A percentile compares a stretch with the other conserved stretches of the same genome.
phyloP scores from a whole-genome alignment of 2,888 invertebrate genomes.

The Petrophora chlorosata region DNA sequence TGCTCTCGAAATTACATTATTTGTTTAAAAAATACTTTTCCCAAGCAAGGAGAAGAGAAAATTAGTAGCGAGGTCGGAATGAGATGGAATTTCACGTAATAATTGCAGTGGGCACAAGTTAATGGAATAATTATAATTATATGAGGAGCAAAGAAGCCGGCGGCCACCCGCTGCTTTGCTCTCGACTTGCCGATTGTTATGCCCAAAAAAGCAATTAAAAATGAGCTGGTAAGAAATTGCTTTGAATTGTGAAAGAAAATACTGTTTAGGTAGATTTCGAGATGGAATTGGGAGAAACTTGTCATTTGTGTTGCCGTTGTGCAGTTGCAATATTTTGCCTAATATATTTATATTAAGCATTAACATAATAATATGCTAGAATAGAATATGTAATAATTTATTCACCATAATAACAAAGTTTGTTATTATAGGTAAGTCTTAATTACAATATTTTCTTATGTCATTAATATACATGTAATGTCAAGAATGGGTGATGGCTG shows the following conservation, averaged over 20 bases:
- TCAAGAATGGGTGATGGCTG: too few species aligned
- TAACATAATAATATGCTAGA: too few species aligned
- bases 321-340: too few species aligned
- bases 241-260: conserved; percentile 60
- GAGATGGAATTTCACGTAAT: conserved; percentile 68
- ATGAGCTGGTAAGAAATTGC: conserved; percentile 67
- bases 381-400: too few species aligned
- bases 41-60: conserved; percentile 26
- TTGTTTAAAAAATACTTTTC: conserved; percentile 24
- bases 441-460: too few species aligned
- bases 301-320: too few species aligned
- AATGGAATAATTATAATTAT: conserved; percentile 83
- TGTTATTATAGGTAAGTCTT: too few species aligned
- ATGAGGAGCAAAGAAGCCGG: conserved; percentile 70
- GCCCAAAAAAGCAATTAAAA: conserved; percentile 80
- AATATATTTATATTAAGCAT: too few species aligned
- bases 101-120: conserved; percentile 75
- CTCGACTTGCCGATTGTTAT: conserved; percentile 71
- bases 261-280: conserved; percentile 26
- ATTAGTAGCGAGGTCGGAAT: conserved; percentile 49
- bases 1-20: conserved; percentile 21
- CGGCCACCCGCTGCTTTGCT: conserved; percentile 73
- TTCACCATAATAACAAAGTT: too few species aligned
- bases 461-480: too few species aligned
- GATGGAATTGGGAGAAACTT: neutral